Evolutionary conservation across 2,888 invertebrate genomes (phyloP).

Genomic region (Brachyptera risi): DNA sequence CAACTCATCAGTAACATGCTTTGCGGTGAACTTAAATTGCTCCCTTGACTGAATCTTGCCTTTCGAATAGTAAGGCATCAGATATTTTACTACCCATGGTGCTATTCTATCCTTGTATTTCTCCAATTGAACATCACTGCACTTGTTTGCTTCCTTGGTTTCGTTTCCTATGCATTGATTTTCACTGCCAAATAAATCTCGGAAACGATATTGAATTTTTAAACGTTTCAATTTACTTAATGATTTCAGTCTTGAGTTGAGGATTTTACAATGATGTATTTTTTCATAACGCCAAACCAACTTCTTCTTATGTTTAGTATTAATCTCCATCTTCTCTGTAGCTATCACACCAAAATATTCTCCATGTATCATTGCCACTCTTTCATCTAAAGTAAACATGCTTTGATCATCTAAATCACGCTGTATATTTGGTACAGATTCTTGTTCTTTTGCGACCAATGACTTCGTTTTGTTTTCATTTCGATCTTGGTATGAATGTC

Average conservation of each 20-base stretch:
- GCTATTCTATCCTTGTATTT: constrained; percentile 19
- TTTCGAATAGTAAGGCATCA: constrained; percentile 22
- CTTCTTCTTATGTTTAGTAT: not conserved
- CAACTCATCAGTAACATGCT: constrained; percentile 19
- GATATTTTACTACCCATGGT: constrained; percentile 20
- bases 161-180: not conserved
- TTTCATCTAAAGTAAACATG: constrained; percentile 9
- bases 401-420: too few relatives aligned
- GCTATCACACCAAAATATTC: not conserved
- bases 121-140: not conserved
- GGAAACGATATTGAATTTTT: not conserved
- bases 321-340: not conserved
- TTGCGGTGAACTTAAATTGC: constrained; percentile 21
- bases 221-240: not conserved
- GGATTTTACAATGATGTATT: not conserved
- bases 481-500: too few relatives aligned
- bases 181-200: not conserved
- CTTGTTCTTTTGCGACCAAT: too few relatives aligned
- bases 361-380: constrained; percentile 1
- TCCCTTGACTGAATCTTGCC: constrained; percentile 11
- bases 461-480: too few relatives aligned
- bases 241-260: not conserved
- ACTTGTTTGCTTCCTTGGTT: not conserved
- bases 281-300: constrained; percentile 11
- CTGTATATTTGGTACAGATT: too few relatives aligned